phyloP scores from a whole-genome alignment of 2,113 vertebrate species.

The Pimephales promelas region DNA sequence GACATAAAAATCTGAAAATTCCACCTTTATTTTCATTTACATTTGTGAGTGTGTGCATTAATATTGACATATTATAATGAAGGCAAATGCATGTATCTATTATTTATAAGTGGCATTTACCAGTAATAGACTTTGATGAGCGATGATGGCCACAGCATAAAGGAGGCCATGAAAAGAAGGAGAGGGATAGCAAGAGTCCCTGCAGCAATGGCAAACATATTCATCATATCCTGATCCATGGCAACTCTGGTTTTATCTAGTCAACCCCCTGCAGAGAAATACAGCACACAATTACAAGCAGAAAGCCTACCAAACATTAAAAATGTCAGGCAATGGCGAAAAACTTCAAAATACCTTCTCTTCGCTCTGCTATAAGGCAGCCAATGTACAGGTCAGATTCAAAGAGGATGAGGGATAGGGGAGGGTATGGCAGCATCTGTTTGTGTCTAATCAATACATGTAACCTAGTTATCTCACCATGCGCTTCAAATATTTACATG shows the following conservation, averaged over 20 bases:
- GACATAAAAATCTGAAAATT: too few relatives aligned
- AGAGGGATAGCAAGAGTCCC: conserved; percentile 91
- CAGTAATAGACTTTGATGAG: conserved; percentile 95
- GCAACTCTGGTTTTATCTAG: conserved; percentile 47
- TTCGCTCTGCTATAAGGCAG: neutral
- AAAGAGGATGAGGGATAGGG: neutral
- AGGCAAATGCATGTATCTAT: neutral
- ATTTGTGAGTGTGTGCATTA: neutral
- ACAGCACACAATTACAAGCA: neutral
- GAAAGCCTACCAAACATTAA: neutral
- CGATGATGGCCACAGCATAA: conserved; percentile 90
- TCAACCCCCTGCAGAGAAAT: conserved; percentile 45
- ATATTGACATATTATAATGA: neutral
- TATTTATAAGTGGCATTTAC: conserved; percentile 72
- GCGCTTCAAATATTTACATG: conserved; percentile 11
- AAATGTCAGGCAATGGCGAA: neutral
- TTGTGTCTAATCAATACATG: conserved; percentile 45
- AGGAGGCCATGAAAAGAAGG: conserved; percentile 88
- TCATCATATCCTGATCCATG: conserved; percentile 88
- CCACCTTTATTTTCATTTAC: neutral
- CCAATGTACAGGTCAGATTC: conserved; percentile 13
- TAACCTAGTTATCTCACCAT: conserved; percentile 48
- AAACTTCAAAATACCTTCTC: conserved; percentile 13
- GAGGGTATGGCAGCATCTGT: conserved; percentile 32
- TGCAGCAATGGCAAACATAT: conserved; percentile 87